These are phyloP conservation scores for Aradophagus sp. DNA, from an alignment of 1,140 invertebrate species.

Conservation along the genomic window DNA sequence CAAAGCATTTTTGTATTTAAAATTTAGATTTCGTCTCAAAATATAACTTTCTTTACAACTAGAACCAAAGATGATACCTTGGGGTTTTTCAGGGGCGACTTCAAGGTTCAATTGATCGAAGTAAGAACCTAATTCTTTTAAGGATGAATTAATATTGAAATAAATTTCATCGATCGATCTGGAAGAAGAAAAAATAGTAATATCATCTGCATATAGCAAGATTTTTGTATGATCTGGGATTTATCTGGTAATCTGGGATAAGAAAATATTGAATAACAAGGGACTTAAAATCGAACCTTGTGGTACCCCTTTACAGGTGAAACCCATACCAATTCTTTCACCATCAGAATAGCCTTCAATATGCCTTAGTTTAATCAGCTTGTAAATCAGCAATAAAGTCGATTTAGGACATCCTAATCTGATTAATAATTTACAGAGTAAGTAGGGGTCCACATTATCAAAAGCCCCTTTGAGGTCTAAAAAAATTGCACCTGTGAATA, in stretches of 20 bases:
- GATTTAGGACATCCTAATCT: background rate
- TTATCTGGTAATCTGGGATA: background rate
- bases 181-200: slow-evolving; percentile 6
- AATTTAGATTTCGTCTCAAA: background rate
- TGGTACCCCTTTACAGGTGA: background rate
- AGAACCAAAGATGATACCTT: background rate
- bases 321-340: background rate
- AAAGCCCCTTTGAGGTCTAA: slow-evolving; percentile 10
- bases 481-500: slow-evolving; percentile 4
- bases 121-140: background rate
- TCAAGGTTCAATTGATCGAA: background rate
- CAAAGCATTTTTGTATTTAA: background rate
- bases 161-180: background rate
- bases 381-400: slow-evolving; percentile 7
- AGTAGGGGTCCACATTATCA: slow-evolving; percentile 16
- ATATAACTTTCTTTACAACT: too few species aligned
- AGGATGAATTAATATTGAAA: background rate
- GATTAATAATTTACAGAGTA: slow-evolving; percentile 12
- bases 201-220: slow-evolving; percentile 11
- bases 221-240: background rate
- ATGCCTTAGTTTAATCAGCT: background rate
- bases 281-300: slow-evolving; percentile 4
- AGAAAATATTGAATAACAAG: slow-evolving; percentile 8
- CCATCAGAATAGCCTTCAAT: slow-evolving; percentile 4
- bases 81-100: background rate